Conservation (phyloP, 2,888 invertebrate genomes). For the Volucella zonaria region DNA sequence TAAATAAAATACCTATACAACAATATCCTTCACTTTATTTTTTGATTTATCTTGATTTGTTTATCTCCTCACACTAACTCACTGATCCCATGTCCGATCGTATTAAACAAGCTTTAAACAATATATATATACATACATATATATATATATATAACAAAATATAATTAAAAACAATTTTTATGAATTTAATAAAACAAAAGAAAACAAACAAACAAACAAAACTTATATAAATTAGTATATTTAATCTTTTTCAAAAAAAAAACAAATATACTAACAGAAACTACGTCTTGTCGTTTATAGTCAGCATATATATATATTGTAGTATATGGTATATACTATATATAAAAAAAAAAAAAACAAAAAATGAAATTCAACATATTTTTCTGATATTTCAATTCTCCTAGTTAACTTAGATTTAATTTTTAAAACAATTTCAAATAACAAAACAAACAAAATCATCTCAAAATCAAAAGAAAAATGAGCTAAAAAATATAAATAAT, state of each 20-base stretch:
- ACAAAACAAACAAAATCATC: conserved; percentile 49
- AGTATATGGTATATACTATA: too few relatives aligned
- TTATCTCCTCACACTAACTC: conserved; percentile 36
- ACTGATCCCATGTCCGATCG: conserved; percentile 61
- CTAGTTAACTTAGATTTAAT: conserved; percentile 72
- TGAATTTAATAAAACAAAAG: conserved; percentile 42
- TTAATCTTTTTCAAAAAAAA: conserved; percentile 53
- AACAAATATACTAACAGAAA: conserved; percentile 10
- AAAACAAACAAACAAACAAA: too few relatives aligned
- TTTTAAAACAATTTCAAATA: conserved; percentile 48
- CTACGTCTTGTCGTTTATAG: conserved; percentile 63
- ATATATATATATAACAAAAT: conserved; percentile 6
- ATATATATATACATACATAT: neutral
- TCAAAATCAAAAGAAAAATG: conserved; percentile 48
- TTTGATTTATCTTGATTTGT: conserved; percentile 23
- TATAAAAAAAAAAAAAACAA: conserved; percentile 21
- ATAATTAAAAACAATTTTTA: conserved; percentile 50
- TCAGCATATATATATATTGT: conserved; percentile 15
- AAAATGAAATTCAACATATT: conserved; percentile 58
- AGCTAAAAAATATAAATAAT: neutral
- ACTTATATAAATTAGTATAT: conserved; percentile 49
- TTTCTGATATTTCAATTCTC: conserved; percentile 73
- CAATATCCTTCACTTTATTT: neutral
- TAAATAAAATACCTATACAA: conserved; percentile 1
- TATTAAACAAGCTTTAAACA: conserved; percentile 71